Evolutionary conservation across 2,888 invertebrate genomes (phyloP).

Genomic region (Platycnemis pennipes): DNA sequence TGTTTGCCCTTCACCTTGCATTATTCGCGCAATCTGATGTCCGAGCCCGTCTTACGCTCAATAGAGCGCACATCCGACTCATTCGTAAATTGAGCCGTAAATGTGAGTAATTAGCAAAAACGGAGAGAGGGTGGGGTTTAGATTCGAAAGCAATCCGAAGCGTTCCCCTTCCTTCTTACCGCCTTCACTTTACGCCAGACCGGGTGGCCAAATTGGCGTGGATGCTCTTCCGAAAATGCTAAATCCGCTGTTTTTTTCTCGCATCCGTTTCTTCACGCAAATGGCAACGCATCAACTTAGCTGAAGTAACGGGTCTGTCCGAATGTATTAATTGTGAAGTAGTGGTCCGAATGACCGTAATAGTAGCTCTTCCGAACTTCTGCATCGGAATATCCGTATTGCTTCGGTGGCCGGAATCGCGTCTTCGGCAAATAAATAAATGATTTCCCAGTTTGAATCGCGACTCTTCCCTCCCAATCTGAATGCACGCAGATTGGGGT

Average conservation of each 20-base stretch:
- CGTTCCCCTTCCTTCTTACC: not conserved
- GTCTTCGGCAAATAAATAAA: too few species aligned
- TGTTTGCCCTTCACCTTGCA: slow-evolving; percentile 19
- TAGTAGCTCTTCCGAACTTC: too few species aligned
- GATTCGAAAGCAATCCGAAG: not conserved
- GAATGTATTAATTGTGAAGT: not conserved
- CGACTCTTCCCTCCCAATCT: too few species aligned
- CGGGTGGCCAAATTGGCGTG: not conserved
- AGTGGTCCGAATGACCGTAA: not conserved
- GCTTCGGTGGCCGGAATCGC: too few species aligned
- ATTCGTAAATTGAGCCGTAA: not conserved
- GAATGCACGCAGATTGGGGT: too few species aligned
- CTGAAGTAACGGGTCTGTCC: not conserved
- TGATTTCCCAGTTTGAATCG: too few species aligned
- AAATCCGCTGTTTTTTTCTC: not conserved
- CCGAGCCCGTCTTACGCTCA: slow-evolving; percentile 5
- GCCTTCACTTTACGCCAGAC: not conserved
- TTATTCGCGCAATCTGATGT: slow-evolving; percentile 26
- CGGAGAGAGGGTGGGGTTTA: not conserved
- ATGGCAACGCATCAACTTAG: not conserved
- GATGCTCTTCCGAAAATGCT: not conserved
- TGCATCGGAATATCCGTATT: too few species aligned
- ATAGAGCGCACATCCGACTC: slow-evolving; percentile 18
- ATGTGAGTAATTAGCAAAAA: slow-evolving; percentile 14
- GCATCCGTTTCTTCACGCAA: not conserved